A percentile compares a stretch with the other conserved stretches of the same genome.
These are phyloP conservation scores for Nerophis ophidion DNA, from an alignment of 2,113 vertebrate genomes.

Conservation along the genomic window DNA sequence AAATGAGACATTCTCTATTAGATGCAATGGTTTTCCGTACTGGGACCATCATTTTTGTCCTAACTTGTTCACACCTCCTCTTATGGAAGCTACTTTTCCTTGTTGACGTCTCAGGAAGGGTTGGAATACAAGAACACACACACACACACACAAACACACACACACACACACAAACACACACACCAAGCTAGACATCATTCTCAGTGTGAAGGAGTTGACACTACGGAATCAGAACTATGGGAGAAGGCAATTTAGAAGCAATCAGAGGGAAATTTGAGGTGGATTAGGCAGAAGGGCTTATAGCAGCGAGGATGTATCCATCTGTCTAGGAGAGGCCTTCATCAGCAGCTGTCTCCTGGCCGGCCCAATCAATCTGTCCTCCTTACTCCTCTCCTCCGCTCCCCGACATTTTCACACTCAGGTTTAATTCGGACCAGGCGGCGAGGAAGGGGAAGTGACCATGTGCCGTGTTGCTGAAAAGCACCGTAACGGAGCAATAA, in stretches of 20 bases:
- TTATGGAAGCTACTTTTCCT: too few relatives aligned
- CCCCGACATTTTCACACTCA: constrained; percentile 33
- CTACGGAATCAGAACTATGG: constrained; percentile 68
- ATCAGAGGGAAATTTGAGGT: constrained; percentile 72
- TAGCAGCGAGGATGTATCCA: constrained; percentile 62
- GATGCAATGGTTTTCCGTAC: too few relatives aligned
- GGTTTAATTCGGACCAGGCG: constrained; percentile 43
- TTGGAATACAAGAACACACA: background rate
- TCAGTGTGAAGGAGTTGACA: constrained; percentile 41
- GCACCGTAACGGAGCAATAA: constrained; percentile 10
- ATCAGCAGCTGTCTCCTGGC: constrained; percentile 67
- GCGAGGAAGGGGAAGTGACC: constrained; percentile 21
- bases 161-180: constrained; percentile 25
- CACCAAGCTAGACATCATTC: constrained; percentile 53
- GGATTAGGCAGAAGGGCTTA: constrained; percentile 69
- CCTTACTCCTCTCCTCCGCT: constrained; percentile 30
- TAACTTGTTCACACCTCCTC: too few relatives aligned
- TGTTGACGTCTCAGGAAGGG: too few relatives aligned
- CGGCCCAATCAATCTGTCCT: constrained; percentile 69
- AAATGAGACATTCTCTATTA: too few relatives aligned
- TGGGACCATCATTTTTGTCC: too few relatives aligned
- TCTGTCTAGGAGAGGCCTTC: constrained; percentile 69
- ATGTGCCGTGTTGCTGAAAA: constrained; percentile 32
- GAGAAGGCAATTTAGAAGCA: constrained; percentile 75
- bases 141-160: constrained; percentile 18